Evolutionary conservation across 2,113 vertebrate genomes (phyloP).

Genomic region (Eubucco bourcierii): DNA sequence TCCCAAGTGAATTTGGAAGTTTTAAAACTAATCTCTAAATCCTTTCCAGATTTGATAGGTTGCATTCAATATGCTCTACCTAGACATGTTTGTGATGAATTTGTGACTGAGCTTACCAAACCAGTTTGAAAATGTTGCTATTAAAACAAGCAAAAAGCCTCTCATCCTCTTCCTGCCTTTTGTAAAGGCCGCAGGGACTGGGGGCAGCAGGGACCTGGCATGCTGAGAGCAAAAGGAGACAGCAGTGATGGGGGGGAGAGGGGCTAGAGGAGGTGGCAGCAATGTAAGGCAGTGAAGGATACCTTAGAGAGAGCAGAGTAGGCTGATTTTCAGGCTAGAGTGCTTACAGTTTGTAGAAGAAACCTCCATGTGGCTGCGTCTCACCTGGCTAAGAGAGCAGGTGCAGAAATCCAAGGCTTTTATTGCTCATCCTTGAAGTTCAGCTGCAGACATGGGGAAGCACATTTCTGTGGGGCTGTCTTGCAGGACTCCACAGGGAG

Average conservation of each 20-base stretch:
- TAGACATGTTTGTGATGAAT: not conserved
- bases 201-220: not conserved
- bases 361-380: not conserved
- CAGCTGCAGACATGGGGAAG: not conserved
- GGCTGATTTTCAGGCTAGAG: not conserved
- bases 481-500: not conserved
- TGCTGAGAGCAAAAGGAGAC: slow-evolving; percentile 17
- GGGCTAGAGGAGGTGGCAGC: not conserved
- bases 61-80: not conserved
- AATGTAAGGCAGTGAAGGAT: not conserved
- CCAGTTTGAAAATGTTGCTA: not conserved
- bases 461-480: not conserved
- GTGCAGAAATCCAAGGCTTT: not conserved
- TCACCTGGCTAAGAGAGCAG: not conserved
- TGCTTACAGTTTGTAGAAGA: not conserved
- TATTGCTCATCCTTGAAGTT: not conserved
- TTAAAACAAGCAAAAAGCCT: not conserved
- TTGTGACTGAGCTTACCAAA: not conserved
- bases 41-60: not conserved
- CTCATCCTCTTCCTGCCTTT: not conserved
- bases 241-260: slow-evolving; percentile 2
- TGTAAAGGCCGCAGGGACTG: not conserved
- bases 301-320: not conserved
- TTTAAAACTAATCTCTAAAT: not conserved
- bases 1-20: not conserved